phyloP scores from a whole-genome alignment of 2,797 vertebrate genomes.

The Phylloscopus collybita region DNA sequence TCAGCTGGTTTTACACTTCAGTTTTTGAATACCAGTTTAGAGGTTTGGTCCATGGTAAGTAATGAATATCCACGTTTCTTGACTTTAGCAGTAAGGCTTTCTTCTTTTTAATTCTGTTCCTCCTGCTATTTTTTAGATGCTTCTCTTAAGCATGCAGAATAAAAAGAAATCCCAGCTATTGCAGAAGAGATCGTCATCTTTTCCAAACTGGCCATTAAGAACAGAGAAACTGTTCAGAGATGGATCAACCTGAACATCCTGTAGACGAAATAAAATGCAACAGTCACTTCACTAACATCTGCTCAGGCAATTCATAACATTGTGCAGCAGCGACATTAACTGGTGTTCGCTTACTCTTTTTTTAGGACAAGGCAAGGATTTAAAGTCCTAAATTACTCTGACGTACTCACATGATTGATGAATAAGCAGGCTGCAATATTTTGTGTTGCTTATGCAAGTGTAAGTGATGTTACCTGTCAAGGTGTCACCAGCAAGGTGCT shows the following conservation, averaged over 20 bases:
- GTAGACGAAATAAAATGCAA: background rate
- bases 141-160: background rate
- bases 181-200: background rate
- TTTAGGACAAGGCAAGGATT: background rate
- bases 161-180: background rate
- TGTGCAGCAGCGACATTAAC: background rate
- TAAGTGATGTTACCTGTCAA: background rate
- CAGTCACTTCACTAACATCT: background rate
- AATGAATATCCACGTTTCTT: background rate
- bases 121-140: background rate
- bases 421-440: background rate
- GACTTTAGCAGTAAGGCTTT: background rate
- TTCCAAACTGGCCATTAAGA: background rate
- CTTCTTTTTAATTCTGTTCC: background rate
- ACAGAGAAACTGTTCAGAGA: background rate
- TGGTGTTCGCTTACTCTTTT: background rate
- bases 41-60: background rate
- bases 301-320: background rate
- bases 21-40: background rate
- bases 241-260: background rate
- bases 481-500: background rate
- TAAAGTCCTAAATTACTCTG: background rate
- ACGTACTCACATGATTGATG: background rate
- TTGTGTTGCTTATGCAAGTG: accelerated
- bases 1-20: background rate